Conservation (phyloP, 2,888 invertebrate genomes). For the Oxytorus armatus region DNA sequence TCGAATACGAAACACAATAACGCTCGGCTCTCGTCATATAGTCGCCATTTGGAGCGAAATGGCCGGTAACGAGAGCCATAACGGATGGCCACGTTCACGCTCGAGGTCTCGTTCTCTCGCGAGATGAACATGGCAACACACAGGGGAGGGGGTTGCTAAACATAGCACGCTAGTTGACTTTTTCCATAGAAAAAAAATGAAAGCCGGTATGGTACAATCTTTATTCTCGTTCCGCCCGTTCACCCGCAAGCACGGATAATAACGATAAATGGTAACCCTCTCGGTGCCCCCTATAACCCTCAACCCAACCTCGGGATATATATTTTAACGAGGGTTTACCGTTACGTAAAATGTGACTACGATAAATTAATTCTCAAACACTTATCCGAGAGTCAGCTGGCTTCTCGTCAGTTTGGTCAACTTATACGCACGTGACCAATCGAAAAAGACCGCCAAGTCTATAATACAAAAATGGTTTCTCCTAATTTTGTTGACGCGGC, state of each 20-base stretch:
- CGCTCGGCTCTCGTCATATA: conserved; percentile 64
- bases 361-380: conserved; percentile 49
- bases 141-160: conserved; percentile 2
- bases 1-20: conserved; percentile 66
- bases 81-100: conserved; percentile 65
- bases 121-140: conserved; percentile 37
- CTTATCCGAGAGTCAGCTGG: neutral
- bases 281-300: conserved; percentile 28
- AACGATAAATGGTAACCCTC: conserved; percentile 48
- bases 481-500: neutral
- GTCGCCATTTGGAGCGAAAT: conserved; percentile 67
- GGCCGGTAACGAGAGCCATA: conserved; percentile 68
- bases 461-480: neutral
- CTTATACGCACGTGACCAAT: neutral
- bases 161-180: conserved; percentile 21
- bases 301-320: conserved; percentile 14
- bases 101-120: conserved; percentile 47
- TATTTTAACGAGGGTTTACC: conserved; percentile 55
- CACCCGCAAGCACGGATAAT: conserved; percentile 46
- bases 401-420: neutral
- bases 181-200: conserved; percentile 50
- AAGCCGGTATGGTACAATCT: conserved; percentile 54
- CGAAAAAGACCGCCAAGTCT: neutral
- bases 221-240: conserved; percentile 34
- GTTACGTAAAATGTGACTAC: conserved; percentile 53